A percentile compares a stretch with the other conserved stretches of the same genome.
These are phyloP conservation scores for Hirtodrosophila alboralis DNA, from an alignment of 2,888 invertebrate species.

Conservation along the genomic window DNA sequence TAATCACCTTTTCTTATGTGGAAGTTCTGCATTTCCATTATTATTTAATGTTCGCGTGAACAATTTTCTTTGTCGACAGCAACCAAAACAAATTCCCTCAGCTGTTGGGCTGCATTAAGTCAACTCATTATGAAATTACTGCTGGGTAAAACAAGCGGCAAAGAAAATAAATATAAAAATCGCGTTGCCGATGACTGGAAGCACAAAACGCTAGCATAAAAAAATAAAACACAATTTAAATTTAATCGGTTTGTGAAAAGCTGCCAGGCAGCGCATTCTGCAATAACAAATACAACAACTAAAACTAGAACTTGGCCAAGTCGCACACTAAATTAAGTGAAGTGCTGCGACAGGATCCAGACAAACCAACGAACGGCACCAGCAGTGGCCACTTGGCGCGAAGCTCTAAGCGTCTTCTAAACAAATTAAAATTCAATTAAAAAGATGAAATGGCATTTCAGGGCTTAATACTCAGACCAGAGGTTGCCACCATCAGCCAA, in stretches of 20 bases:
- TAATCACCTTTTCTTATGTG: conserved; percentile 24
- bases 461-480: conserved; percentile 50
- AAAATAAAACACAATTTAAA: conserved; percentile 79
- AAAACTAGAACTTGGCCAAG: conserved; percentile 42
- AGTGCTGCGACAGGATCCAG: conserved; percentile 39
- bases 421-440: conserved; percentile 83
- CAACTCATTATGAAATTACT: conserved; percentile 78
- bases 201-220: conserved; percentile 61
- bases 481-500: conserved; percentile 14
- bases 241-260: conserved; percentile 78
- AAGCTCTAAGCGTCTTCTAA: conserved; percentile 78
- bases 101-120: conserved; percentile 69
- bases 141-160: conserved; percentile 32
- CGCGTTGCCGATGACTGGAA: conserved; percentile 42
- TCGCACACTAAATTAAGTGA: conserved; percentile 56
- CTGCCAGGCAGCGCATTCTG: conserved; percentile 35
- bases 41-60: conserved; percentile 56
- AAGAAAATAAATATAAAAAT: conserved; percentile 30
- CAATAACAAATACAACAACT: conserved; percentile 16
- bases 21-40: conserved; percentile 50
- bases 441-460: conserved; percentile 82
- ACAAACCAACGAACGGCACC: conserved; percentile 14
- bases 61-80: conserved; percentile 41
- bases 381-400: conserved; percentile 51
- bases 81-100: conserved; percentile 28